Percentiles rank a stretch among this genome's conserved stretches.
Conservation (phyloP, 2,797 vertebrate species). For the Rhyacichthys aspro region DNA sequence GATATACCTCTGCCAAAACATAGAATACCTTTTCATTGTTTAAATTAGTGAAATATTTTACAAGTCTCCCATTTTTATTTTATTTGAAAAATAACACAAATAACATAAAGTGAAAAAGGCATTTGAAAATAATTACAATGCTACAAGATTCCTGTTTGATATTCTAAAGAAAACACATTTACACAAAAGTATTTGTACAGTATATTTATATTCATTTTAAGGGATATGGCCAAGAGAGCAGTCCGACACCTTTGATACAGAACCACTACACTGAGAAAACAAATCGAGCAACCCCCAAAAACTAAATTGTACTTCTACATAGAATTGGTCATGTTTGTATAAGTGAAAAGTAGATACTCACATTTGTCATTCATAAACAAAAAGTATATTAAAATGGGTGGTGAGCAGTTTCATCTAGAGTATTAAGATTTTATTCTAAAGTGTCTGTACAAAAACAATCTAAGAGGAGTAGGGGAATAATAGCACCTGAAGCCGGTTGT, state of each 20-base stretch:
- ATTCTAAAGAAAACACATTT: conserved; percentile 81
- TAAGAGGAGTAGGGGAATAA: conserved; percentile 72
- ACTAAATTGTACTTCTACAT: conserved; percentile 53
- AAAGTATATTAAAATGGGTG: conserved; percentile 61
- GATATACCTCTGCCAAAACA: not conserved
- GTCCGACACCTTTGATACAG: conserved; percentile 58
- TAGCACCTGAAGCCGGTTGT: conserved; percentile 82
- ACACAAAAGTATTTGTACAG: conserved; percentile 83
- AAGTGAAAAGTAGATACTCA: conserved; percentile 54
- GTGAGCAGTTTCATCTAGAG: conserved; percentile 55
- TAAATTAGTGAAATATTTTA: not conserved
- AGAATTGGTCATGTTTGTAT: conserved; percentile 64
- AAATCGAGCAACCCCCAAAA: conserved; percentile 43
- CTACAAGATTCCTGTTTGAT: conserved; percentile 78
- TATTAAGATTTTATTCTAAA: conserved; percentile 68
- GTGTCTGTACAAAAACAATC: conserved; percentile 76
- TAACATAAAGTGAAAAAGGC: conserved; percentile 76
- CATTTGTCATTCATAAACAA: conserved; percentile 49
- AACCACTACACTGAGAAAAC: conserved; percentile 62
- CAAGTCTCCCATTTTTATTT: conserved; percentile 60
- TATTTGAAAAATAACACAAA: conserved; percentile 83
- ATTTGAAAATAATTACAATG: conserved; percentile 85
- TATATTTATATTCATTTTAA: conserved; percentile 79
- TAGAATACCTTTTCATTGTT: too few species aligned
- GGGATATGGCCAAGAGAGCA: conserved; percentile 66